phyloP scores from a whole-genome alignment of 2,888 invertebrate genomes.

The Catocala sponsa region DNA sequence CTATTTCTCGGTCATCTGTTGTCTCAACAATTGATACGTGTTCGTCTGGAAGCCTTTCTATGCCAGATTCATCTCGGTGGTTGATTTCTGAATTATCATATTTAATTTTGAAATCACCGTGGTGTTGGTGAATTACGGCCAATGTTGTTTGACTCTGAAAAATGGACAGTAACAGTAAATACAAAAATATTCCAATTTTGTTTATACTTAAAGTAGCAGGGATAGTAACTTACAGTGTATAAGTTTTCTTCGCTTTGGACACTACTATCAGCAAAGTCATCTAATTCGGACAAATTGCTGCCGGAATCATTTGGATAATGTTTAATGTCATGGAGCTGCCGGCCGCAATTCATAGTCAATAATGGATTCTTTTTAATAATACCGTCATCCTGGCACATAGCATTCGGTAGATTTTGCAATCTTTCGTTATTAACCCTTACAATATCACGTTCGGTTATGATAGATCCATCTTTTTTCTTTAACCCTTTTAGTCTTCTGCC shows the following conservation, averaged over 20 bases:
- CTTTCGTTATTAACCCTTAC: slow-evolving; percentile 81
- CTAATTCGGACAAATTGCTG: slow-evolving; percentile 90
- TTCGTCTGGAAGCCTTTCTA: slow-evolving; percentile 93
- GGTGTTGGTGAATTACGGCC: slow-evolving; percentile 91
- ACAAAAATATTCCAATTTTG: slow-evolving; percentile 11
- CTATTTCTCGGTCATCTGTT: slow-evolving; percentile 91
- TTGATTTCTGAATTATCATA: slow-evolving; percentile 68
- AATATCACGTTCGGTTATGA: slow-evolving; percentile 81
- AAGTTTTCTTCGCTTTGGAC: slow-evolving; percentile 70
- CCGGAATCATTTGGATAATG: slow-evolving; percentile 84
- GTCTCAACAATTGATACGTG: slow-evolving; percentile 96
- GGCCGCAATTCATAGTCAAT: slow-evolving; percentile 82
- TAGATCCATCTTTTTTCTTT: slow-evolving; percentile 77
- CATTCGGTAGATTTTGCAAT: slow-evolving; percentile 69
- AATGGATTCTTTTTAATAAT: slow-evolving; percentile 94
- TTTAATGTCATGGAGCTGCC: slow-evolving; percentile 89
- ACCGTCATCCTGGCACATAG: slow-evolving; percentile 90
- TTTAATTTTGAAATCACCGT: slow-evolving; percentile 71
- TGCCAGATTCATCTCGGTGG: slow-evolving; percentile 87
- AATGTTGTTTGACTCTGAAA: slow-evolving; percentile 88
- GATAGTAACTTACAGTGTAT: slow-evolving; percentile 67
- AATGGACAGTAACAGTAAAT: slow-evolving; percentile 65
- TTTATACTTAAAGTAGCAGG: no score
- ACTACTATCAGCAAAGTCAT: slow-evolving; percentile 84
- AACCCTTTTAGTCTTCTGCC: slow-evolving; percentile 72